Base-by-base conservation (phyloP, 2,797 vertebrate genomes). In the Spinus olivaceus region DNA sequence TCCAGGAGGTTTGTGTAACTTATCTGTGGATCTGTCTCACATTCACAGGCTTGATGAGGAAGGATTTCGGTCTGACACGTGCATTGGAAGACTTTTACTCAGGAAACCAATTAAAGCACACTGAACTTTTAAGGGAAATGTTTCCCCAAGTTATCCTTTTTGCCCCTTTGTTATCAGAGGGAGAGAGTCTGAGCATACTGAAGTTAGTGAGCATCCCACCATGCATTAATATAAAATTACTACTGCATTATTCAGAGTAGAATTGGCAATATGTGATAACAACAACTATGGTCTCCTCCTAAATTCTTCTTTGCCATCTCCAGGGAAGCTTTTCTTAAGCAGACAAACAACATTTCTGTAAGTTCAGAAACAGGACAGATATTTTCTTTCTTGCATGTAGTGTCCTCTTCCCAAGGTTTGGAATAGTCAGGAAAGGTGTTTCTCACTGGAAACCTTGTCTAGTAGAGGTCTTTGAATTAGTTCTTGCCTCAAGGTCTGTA, bases 51-150 rank as follows among this genome's bases (percentile, higher is more conserved):
- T 66, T 50, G 32, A 27, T 35, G 50, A 77, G 32, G 22, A 57
- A n/a, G 39, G 1, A n/a, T 3, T 4, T 32, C 5, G 3, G 9
- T 59, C 59, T 59, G 35, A 37, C 22, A 8, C 4, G 10, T 12
- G n/a, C 17, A 9, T 4, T 30, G 22, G 30, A 76, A 72, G 12
- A 11, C 42, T 60, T 47, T 70, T 25, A 64, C 18, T 56, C 27
- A 35, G 33, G 25, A 67, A 69, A 66, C 4, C 25, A 59, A 51
- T 13, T 65, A 76, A 69, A 76, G 4, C 44, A 66, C 27, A 28
- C 17, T 23, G 21, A 79, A 47, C 6, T 54, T 80, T 8, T 39
- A 3, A 32, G 24, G 22, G 9, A 47, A 82, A 28, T 7, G 2
- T 54, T 82, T 35, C 6, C 25, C 24, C 15, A 28, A 3, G 12